Percentiles rank a stretch among this genome's conserved stretches.
Conservation (phyloP, 2,888 invertebrate species). For the Lymantria dispar region DNA sequence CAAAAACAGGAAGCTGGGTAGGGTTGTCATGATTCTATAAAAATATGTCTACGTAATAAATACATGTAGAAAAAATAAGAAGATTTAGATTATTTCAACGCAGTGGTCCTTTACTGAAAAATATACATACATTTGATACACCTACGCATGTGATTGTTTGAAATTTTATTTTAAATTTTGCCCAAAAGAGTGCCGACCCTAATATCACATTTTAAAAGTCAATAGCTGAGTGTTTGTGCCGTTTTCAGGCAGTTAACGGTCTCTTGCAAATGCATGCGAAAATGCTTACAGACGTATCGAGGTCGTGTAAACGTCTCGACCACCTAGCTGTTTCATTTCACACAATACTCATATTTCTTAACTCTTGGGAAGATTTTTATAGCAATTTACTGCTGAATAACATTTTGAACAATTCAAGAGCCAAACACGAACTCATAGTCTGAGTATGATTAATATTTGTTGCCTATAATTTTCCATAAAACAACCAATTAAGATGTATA, state of each 20-base stretch:
- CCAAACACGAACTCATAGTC: neutral
- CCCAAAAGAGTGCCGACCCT: slow-evolving; percentile 17
- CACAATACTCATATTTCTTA: slow-evolving; percentile 6
- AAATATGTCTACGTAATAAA: no score
- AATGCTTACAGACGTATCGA: slow-evolving; percentile 30
- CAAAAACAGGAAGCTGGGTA: slow-evolving; percentile 23
- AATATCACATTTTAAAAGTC: slow-evolving; percentile 36
- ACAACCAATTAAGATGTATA: neutral
- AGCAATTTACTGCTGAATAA: neutral
- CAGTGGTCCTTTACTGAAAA: no score
- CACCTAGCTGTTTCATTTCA: slow-evolving; percentile 19
- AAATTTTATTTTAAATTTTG: neutral
- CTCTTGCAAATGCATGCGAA: slow-evolving; percentile 35
- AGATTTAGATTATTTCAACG: no score
- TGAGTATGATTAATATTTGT: neutral
- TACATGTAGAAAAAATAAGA: no score
- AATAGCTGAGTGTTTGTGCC: slow-evolving; percentile 32
- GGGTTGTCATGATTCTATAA: slow-evolving; percentile 18
- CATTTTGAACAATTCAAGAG: neutral
- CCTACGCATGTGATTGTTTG: no score
- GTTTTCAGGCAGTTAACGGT: slow-evolving; percentile 43
- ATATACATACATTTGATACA: no score
- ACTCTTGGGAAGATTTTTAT: slow-evolving; percentile 1
- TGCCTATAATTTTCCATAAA: neutral
- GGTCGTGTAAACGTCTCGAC: slow-evolving; percentile 28